Evolutionary conservation across 2,888 invertebrate genomes (phyloP), one percentile per base, ranked within the genome.

Genomic region (Silvanus unidentatus): DNA sequence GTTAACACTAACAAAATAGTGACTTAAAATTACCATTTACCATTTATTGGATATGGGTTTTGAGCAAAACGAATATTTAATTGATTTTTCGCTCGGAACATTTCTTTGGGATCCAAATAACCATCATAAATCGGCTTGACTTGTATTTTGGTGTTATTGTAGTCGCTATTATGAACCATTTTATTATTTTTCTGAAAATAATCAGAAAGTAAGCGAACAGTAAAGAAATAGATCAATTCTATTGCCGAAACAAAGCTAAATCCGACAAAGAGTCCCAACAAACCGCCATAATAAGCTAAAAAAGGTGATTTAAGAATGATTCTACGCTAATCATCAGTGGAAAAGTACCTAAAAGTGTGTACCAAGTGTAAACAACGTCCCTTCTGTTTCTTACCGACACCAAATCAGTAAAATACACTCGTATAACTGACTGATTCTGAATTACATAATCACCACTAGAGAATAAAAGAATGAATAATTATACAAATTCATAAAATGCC

Each of bases 211-310:
- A 80, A 67, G 38, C 78, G 73, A 48, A 81, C 71, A 1, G 75
- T 73, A 43, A 83, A 75, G 57, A 81, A 84, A 45, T 85, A 75
- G 4, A 84, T 49, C 39, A 83, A 65, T 63, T 86, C 86, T 51
- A 84, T 77, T 1, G 77, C 79, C 0, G 84, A 79, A 52, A 85
- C 78, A 15, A 85, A 73, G 39, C 84, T 85, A 60, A 85, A 85
- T 2, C 86, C 86, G 22, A 82, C 75, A 68, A 84, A 81, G 5
- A 86, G 69, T 29, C 84, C 82, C 1, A 85, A 68, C 0, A 86
- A 73, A 11, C 86, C 85, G 0, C 86, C 86, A 56, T 84, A 84
- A 1, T 82, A 79, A 54, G 84, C 86, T 84, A 72, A 55, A 77
- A 76, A 58, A 35, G n/a, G n/a, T n/a, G n/a, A n/a, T n/a, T 36